Percentiles rank a stretch among this genome's conserved stretches.
These are phyloP conservation scores for Entelurus aequoreus DNA, from an alignment of 2,113 vertebrate species.

Conservation along the genomic window DNA sequence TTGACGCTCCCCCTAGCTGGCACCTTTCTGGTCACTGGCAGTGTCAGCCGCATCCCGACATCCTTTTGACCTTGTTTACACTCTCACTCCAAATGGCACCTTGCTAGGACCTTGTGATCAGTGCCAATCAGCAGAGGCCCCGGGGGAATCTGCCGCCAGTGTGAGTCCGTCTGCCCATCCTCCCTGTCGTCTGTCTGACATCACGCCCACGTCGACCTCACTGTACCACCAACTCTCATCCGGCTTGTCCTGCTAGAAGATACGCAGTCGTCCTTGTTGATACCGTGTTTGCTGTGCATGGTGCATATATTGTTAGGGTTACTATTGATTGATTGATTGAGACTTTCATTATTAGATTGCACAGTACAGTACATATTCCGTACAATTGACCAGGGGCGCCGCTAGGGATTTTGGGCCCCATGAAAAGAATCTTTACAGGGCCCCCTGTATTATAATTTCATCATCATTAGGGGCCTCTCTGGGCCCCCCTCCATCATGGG, in stretches of 20 bases:
- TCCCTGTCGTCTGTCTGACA: constrained; percentile 34
- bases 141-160: constrained; percentile 27
- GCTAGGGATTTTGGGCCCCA: too few species aligned
- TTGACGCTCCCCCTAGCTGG: constrained; percentile 12
- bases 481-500: too few species aligned
- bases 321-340: too few species aligned
- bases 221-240: constrained; percentile 17
- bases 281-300: not conserved
- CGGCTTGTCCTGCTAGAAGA: constrained; percentile 11
- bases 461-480: too few species aligned
- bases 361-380: too few species aligned
- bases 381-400: too few species aligned
- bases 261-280: not conserved
- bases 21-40: constrained; percentile 35
- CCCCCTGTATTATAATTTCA: too few species aligned
- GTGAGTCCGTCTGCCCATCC: constrained; percentile 41
- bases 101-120: constrained; percentile 59
- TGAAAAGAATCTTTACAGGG: too few species aligned
- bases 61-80: constrained; percentile 68
- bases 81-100: constrained; percentile 48
- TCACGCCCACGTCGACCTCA: constrained; percentile 20
- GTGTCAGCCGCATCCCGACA: constrained; percentile 47
- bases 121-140: constrained; percentile 47
- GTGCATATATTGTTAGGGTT: too few species aligned
- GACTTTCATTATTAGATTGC: too few species aligned